These are phyloP conservation scores for Hydropotes inermis DNA, from an alignment of 2,113 vertebrate species.

Conservation along the genomic window DNA sequence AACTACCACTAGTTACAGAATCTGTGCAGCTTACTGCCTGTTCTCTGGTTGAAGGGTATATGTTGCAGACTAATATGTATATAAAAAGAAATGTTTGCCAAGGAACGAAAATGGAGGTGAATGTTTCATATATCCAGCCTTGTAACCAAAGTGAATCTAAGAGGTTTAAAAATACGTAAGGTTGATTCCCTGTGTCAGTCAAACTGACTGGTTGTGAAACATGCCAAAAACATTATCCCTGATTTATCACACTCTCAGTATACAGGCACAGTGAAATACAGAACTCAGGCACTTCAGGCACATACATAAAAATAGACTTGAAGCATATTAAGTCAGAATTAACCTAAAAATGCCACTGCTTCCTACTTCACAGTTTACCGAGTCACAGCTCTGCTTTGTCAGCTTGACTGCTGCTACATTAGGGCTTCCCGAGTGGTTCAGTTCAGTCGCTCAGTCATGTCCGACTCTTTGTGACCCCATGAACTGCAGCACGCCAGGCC, in stretches of 20 bases:
- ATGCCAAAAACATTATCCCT: slow-evolving; percentile 69
- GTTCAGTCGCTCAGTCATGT: too few relatives aligned
- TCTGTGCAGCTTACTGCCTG: neutral
- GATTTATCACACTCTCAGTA: slow-evolving; percentile 64
- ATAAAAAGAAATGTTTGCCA: slow-evolving; percentile 1
- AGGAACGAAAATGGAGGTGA: neutral
- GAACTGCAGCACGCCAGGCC: too few relatives aligned
- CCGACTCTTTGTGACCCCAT: too few relatives aligned
- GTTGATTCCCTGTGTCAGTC: slow-evolving; percentile 59
- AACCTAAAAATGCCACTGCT: slow-evolving; percentile 66
- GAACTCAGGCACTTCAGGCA: slow-evolving; percentile 48
- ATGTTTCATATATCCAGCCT: slow-evolving; percentile 7
- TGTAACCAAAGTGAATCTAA: slow-evolving; percentile 31
- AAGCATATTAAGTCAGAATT: slow-evolving; percentile 69
- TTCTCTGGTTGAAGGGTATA: neutral
- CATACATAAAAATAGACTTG: slow-evolving; percentile 62
- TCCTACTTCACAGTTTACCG: neutral
- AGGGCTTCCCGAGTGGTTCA: neutral
- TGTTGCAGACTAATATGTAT: neutral
- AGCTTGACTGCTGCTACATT: neutral
- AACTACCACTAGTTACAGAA: neutral
- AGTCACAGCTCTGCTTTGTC: neutral
- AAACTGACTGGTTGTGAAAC: slow-evolving; percentile 70
- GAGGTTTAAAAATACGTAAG: slow-evolving; percentile 46
- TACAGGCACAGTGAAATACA: slow-evolving; percentile 46